Evolutionary conservation across 2,797 vertebrate genomes (phyloP).

Genomic region (Enteromius radiatus): DNA sequence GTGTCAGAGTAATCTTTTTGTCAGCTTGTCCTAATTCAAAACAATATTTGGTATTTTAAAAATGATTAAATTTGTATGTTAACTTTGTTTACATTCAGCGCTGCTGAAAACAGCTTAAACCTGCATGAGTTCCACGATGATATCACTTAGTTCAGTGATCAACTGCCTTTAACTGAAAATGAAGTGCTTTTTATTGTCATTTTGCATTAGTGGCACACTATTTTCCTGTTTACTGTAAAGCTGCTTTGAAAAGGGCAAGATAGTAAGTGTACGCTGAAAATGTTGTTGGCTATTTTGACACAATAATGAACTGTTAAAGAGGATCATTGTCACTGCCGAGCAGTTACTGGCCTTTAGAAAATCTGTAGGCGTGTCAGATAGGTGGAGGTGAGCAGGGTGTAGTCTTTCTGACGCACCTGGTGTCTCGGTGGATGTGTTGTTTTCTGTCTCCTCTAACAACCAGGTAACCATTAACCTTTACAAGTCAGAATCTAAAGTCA

Average conservation of each 20-base stretch:
- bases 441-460: neutral
- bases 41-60: neutral
- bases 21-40: neutral
- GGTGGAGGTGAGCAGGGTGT: constrained; percentile 23
- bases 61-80: neutral
- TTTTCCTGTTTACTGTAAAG: too few relatives aligned
- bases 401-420: neutral
- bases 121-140: too few relatives aligned
- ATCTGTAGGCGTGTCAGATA: neutral
- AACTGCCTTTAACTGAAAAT: too few relatives aligned
- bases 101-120: too few relatives aligned
- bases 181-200: too few relatives aligned
- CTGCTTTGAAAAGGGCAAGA: too few relatives aligned
- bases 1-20: neutral
- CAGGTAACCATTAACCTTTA: neutral
- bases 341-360: neutral
- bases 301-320: neutral
- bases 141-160: too few relatives aligned
- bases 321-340: neutral
- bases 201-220: too few relatives aligned
- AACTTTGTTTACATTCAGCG: neutral
- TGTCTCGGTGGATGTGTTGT: neutral
- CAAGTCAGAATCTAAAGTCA: neutral
- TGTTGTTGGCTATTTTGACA: neutral
- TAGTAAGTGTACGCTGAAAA: neutral